These are phyloP conservation scores for Paratrypauchen microcephalus DNA, from an alignment of 2,797 vertebrate genomes.

Conservation along the genomic window DNA sequence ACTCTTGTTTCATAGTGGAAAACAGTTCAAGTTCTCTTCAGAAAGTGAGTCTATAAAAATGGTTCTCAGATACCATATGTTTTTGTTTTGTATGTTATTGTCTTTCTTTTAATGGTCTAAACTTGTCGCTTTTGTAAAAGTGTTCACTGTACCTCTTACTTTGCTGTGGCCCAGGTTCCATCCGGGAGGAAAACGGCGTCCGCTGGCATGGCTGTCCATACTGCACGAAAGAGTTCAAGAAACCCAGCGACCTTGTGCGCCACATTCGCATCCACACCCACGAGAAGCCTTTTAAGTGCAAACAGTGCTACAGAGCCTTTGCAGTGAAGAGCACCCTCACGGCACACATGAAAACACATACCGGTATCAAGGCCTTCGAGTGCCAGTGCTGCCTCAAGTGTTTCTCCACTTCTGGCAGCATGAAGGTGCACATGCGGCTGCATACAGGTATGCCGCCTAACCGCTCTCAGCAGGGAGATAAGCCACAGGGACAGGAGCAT, in stretches of 20 bases:
- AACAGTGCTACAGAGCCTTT: slow-evolving; percentile 97
- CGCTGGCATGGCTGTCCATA: slow-evolving; percentile 97
- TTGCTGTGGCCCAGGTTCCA: slow-evolving; percentile 78
- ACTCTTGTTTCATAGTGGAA: too few species aligned
- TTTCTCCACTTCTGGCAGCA: slow-evolving; percentile 98
- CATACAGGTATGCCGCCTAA: slow-evolving; percentile 86
- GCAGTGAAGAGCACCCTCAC: slow-evolving; percentile 98
- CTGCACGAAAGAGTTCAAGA: slow-evolving; percentile 97
- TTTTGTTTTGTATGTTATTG: too few species aligned
- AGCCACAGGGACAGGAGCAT: slow-evolving; percentile 7
- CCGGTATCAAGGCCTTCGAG: slow-evolving; percentile 96
- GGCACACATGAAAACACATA: slow-evolving; percentile 97
- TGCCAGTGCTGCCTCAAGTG: slow-evolving; percentile 95
- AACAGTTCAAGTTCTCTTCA: too few species aligned
- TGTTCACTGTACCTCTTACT: neutral
- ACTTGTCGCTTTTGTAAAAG: too few species aligned
- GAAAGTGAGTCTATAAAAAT: too few species aligned
- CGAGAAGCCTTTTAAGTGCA: slow-evolving; percentile 98
- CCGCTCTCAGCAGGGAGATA: slow-evolving; percentile 11
- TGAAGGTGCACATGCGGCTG: slow-evolving; percentile 97
- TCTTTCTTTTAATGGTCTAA: too few species aligned
- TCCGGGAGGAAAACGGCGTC: slow-evolving; percentile 93
- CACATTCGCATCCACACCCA: slow-evolving; percentile 99
- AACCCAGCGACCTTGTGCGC: slow-evolving; percentile 95
- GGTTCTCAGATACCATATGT: too few species aligned